phyloP scores from a whole-genome alignment of 2,113 vertebrate genomes.

The Grus americana region DNA sequence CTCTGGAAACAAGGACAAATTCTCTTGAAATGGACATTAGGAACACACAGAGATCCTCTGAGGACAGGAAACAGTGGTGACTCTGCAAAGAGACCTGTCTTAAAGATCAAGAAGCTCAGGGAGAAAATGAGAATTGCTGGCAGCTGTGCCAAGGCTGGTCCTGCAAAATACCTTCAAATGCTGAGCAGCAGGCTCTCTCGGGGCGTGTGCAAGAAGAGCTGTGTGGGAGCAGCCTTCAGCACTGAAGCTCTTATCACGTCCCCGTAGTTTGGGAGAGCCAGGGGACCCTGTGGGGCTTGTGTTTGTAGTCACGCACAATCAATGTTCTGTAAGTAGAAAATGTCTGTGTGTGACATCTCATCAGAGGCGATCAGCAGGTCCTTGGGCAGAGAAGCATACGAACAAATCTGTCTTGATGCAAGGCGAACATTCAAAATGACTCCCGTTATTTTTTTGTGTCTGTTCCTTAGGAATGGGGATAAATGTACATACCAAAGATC shows the following conservation, averaged over 20 bases:
- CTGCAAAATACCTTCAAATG: neutral
- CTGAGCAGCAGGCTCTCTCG: rapidly evolving
- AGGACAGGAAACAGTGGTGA: neutral
- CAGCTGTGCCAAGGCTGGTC: neutral
- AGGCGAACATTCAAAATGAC: neutral
- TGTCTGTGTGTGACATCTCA: neutral
- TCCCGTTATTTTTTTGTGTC: rapidly evolving
- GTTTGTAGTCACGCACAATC: rapidly evolving
- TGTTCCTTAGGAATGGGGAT: neutral
- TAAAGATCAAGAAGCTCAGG: neutral
- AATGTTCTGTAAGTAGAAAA: neutral
- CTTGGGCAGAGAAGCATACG: neutral
- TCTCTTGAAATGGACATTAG: neutral
- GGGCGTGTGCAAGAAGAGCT: neutral
- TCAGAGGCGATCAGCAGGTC: neutral
- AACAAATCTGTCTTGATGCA: neutral
- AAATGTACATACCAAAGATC: neutral
- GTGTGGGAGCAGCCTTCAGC: neutral
- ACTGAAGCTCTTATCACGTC: rapidly evolving
- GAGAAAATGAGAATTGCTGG: neutral
- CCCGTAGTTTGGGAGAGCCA: neutral
- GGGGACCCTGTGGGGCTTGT: neutral
- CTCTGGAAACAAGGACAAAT: neutral
- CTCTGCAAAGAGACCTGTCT: neutral
- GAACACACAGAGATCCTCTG: neutral